These are phyloP conservation scores for Mastomys natalensis DNA, from an alignment of 2,113 vertebrate species.

Conservation along the genomic window DNA sequence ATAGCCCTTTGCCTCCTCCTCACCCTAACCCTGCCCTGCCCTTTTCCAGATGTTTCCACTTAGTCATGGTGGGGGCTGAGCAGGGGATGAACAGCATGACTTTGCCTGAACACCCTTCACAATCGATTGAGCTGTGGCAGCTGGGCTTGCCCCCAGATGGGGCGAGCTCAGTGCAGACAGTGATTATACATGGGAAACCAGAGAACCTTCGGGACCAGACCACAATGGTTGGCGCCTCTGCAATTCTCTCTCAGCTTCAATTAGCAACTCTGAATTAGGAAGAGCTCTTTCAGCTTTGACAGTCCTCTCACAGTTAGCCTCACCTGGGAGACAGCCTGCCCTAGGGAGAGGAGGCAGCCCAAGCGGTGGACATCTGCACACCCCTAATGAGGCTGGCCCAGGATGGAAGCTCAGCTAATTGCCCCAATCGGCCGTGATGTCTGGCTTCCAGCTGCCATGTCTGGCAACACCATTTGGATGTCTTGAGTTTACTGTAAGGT, in stretches of 20 bases:
- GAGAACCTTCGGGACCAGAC: slow-evolving; percentile 76
- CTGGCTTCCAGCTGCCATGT: slow-evolving; percentile 82
- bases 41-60: slow-evolving; percentile 90
- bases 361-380: slow-evolving; percentile 78
- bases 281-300: slow-evolving; percentile 30
- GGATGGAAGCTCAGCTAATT: slow-evolving; percentile 80
- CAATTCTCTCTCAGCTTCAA: slow-evolving; percentile 66
- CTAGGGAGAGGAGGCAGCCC: slow-evolving; percentile 56
- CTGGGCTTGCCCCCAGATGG: slow-evolving; percentile 86
- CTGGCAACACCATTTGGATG: slow-evolving; percentile 75
- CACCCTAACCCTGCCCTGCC: slow-evolving; percentile 72
- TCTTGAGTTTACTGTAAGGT: slow-evolving; percentile 77
- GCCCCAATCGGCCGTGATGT: slow-evolving; percentile 76
- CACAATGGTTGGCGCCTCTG: not conserved
- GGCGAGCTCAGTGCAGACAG: slow-evolving; percentile 80
- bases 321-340: slow-evolving; percentile 71
- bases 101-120: slow-evolving; percentile 85
- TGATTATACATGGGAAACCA: slow-evolving; percentile 84
- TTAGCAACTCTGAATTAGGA: slow-evolving; percentile 69
- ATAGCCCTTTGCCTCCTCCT: slow-evolving; percentile 41
- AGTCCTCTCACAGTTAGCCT: slow-evolving; percentile 54
- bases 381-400: slow-evolving; percentile 76
- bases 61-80: slow-evolving; percentile 88
- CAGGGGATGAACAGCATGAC: slow-evolving; percentile 84
- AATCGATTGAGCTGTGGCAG: slow-evolving; percentile 82